These are phyloP conservation scores for Phrynosoma platyrhinos DNA, from an alignment of 2,113 vertebrate species.

Conservation along the genomic window DNA sequence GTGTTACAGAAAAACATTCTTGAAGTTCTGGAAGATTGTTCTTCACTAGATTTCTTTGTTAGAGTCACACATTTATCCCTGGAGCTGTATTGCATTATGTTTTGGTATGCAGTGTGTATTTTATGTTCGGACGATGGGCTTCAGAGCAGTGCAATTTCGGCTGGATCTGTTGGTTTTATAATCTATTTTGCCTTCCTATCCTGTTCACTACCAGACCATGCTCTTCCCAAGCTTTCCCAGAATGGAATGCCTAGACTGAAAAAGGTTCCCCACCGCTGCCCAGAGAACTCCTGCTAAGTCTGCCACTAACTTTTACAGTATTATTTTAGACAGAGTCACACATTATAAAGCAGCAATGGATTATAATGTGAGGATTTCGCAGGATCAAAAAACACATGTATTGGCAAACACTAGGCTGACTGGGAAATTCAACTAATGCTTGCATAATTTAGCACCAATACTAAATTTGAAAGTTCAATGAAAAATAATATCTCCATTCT, in stretches of 20 bases:
- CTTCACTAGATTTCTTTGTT: background rate
- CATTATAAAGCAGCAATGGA: constrained; percentile 12
- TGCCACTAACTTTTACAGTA: background rate
- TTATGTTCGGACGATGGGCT: background rate
- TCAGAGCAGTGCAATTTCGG: background rate
- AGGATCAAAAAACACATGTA: background rate
- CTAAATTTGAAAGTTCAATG: background rate
- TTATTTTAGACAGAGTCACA: background rate
- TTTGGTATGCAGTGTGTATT: background rate
- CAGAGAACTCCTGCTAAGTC: background rate
- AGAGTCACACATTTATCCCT: background rate
- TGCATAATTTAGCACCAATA: background rate
- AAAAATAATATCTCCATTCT: background rate
- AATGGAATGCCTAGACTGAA: background rate
- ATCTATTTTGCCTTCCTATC: too few species aligned
- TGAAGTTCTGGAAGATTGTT: background rate
- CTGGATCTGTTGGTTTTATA: background rate
- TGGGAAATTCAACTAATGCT: background rate
- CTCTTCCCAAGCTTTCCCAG: background rate
- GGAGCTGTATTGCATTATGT: too few species aligned
- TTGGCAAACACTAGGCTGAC: background rate
- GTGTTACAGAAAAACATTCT: background rate
- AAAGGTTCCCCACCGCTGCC: background rate
- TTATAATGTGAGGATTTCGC: constrained; percentile 2
- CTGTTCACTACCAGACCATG: background rate